A percentile compares a stretch with the other conserved stretches of the same genome.
Evolutionary conservation across 2,113 vertebrate genomes (phyloP).

Genomic region (Callaeas wilsoni): DNA sequence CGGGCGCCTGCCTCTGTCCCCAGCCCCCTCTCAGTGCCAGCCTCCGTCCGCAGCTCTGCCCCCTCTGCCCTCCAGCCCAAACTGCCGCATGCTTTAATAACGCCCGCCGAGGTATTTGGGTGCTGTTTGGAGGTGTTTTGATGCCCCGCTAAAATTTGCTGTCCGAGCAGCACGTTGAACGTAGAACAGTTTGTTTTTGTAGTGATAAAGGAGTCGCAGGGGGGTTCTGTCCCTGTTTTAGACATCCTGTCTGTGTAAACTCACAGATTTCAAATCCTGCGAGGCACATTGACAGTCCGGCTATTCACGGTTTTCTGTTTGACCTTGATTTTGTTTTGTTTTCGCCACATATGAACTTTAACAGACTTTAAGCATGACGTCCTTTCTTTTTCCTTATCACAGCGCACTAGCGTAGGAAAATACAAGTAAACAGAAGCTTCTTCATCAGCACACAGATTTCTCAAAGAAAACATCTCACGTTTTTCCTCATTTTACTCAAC

Average conservation of each 20-base stretch:
- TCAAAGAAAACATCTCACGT: background rate
- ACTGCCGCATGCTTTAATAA: background rate
- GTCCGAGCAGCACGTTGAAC: background rate
- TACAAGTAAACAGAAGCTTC: background rate
- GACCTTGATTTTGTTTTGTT: slow-evolving; percentile 62
- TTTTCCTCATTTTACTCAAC: background rate
- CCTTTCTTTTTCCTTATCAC: slow-evolving; percentile 40
- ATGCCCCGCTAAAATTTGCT: background rate
- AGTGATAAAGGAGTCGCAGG: background rate
- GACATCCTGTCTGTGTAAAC: slow-evolving; percentile 19
- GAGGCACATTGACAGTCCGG: background rate
- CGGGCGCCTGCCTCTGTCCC: slow-evolving; percentile 6
- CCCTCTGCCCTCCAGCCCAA: background rate
- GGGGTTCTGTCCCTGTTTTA: background rate
- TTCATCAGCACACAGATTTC: background rate
- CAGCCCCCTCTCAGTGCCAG: background rate
- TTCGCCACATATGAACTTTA: slow-evolving; percentile 42
- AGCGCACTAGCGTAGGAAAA: background rate
- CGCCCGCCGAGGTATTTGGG: background rate
- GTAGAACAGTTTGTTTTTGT: background rate
- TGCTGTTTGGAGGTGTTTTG: background rate
- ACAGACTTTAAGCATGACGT: slow-evolving; percentile 20
- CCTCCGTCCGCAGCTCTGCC: background rate
- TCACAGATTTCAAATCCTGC: background rate
- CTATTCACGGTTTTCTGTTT: slow-evolving; percentile 42